phyloP scores from a whole-genome alignment of 2,113 vertebrate genomes.

The Ia io region DNA sequence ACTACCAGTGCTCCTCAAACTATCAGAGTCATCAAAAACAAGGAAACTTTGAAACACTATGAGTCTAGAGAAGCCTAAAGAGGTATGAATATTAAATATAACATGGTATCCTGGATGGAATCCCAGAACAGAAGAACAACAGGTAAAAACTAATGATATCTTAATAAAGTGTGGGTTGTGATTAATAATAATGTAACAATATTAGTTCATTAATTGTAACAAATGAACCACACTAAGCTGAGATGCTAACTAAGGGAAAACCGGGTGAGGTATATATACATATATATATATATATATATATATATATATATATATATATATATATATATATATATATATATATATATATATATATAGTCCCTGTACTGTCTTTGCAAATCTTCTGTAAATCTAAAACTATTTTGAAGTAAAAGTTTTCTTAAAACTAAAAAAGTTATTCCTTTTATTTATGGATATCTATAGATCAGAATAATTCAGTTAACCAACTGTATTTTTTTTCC shows the following conservation, averaged over 20 bases:
- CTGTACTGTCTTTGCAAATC: background rate
- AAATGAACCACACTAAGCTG: background rate
- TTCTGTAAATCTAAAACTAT: background rate
- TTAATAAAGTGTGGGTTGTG: background rate
- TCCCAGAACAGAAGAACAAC: background rate
- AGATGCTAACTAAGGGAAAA: background rate
- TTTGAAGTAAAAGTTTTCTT: background rate
- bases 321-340: background rate
- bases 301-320: no score
- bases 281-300: no score
- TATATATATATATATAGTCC: no score
- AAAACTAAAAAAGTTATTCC: background rate
- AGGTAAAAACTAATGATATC: background rate
- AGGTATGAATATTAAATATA: background rate
- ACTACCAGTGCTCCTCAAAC: background rate
- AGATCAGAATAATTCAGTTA: background rate
- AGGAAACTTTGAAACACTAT: background rate
- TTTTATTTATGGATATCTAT: background rate
- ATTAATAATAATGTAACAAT: background rate
- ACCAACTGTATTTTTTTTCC: background rate
- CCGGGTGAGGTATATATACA: background rate
- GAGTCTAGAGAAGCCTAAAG: background rate
- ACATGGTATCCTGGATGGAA: background rate
- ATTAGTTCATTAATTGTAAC: background rate
- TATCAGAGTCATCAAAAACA: background rate